Conservation (phyloP, 2,888 invertebrate genomes). For the Aphelenchoides bicaudatus region DNA sequence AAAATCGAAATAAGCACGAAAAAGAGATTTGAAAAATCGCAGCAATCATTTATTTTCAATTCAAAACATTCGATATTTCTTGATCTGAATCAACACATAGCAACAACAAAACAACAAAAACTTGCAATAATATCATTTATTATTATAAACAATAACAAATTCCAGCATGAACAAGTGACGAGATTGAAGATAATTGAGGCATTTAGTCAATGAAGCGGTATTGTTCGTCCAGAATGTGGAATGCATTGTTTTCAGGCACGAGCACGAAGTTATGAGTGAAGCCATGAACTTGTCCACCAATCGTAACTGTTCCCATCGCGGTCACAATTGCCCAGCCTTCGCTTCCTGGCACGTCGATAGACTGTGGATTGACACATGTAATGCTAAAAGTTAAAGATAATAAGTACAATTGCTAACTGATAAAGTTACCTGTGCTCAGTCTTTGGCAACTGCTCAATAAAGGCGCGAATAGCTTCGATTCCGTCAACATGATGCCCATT, state of each 20-base stretch:
- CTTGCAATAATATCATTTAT: no score
- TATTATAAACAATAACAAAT: not conserved
- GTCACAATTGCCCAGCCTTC: constrained; percentile 23
- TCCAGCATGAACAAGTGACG: not conserved
- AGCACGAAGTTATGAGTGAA: constrained; percentile 33
- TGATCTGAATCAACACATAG: no score
- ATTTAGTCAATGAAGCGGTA: constrained; percentile 34
- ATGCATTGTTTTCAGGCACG: constrained; percentile 25
- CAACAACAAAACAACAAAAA: no score
- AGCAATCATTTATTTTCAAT: constrained; percentile 1
- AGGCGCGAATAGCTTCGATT: constrained; percentile 23
- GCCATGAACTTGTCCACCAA: constrained; percentile 28
- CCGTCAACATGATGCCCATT: constrained; percentile 32
- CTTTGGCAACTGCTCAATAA: constrained; percentile 27
- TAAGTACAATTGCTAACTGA: not conserved
- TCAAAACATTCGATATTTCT: not conserved
- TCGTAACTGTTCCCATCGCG: constrained; percentile 27
- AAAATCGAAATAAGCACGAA: not conserved
- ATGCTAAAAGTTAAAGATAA: constrained; percentile 19
- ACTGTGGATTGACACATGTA: constrained; percentile 28
- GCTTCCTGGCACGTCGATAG: constrained; percentile 19
- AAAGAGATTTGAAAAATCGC: not conserved
- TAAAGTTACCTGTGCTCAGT: constrained; percentile 33
- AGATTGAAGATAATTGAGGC: not conserved
- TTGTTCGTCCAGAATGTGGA: constrained; percentile 31